phyloP scores from a whole-genome alignment of 2,113 vertebrate species.

The Albula glossodonta region DNA sequence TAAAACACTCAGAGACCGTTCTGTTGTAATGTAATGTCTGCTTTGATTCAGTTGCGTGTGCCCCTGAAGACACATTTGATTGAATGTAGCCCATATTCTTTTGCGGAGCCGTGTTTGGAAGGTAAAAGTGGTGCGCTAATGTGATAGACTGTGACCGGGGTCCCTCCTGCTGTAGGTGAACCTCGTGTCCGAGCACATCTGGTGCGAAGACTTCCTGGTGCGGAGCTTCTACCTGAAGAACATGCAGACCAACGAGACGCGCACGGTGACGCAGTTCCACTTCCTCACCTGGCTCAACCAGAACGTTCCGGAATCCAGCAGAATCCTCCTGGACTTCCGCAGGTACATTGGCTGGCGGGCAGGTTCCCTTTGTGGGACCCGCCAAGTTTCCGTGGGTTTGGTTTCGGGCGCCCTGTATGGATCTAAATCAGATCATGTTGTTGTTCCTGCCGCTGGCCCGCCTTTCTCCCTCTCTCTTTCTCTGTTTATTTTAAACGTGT shows the following conservation, averaged over 20 bases:
- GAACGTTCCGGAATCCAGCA: conserved; percentile 82
- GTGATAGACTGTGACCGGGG: not conserved
- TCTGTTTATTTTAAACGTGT: not conserved
- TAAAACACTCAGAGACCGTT: too few species aligned
- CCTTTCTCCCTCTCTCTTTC: not conserved
- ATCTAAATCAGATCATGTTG: not conserved
- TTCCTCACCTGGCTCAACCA: conserved; percentile 94
- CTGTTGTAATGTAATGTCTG: too few species aligned
- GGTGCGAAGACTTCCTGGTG: conserved; percentile 98
- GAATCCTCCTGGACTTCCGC: conserved; percentile 94
- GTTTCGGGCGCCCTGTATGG: not conserved
- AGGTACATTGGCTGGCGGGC: conserved; percentile 72
- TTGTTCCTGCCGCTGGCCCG: not conserved
- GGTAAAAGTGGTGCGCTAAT: not conserved
- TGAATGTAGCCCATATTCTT: not conserved
- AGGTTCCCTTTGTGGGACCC: not conserved
- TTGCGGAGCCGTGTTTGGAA: not conserved
- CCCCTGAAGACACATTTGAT: too few species aligned
- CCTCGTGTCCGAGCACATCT: conserved; percentile 96
- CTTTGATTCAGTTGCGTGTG: too few species aligned
- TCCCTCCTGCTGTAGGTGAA: conserved; percentile 77
- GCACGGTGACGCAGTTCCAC: conserved; percentile 98
- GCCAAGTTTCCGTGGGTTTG: too few species aligned
- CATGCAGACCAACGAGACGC: conserved; percentile 89
- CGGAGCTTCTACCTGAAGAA: conserved; percentile 98